Conservation (phyloP, 2,888 invertebrate species). For the Cecidostiba fungosa region DNA sequence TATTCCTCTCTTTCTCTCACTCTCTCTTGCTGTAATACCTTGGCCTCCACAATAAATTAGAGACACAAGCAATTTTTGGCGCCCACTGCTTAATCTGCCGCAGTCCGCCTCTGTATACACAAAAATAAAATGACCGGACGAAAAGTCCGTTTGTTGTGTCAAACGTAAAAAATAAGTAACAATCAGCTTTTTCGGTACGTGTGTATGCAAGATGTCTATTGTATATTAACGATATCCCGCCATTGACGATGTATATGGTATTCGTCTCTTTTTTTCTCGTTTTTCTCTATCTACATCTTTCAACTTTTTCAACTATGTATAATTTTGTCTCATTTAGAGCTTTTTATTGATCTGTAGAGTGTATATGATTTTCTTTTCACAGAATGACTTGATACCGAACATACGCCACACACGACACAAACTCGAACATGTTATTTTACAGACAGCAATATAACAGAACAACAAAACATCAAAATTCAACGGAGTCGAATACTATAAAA, state of each 20-base stretch:
- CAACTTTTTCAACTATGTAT: conserved; percentile 33
- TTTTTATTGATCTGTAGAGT: conserved; percentile 59
- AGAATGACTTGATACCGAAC: conserved; percentile 71
- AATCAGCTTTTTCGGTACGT: conserved; percentile 24
- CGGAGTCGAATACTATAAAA: conserved; percentile 64
- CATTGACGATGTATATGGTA: conserved; percentile 8
- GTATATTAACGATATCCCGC: not conserved
- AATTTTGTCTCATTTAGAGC: conserved; percentile 64
- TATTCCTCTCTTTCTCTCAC: conserved; percentile 15
- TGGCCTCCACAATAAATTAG: conserved; percentile 44
- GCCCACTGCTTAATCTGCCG: conserved; percentile 55
- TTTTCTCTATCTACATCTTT: conserved; percentile 18
- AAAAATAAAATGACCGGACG: not conserved
- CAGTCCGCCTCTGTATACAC: conserved; percentile 23
- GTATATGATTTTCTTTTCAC: conserved; percentile 69
- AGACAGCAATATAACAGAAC: conserved; percentile 60
- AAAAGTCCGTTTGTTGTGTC: conserved; percentile 43
- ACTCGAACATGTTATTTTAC: conserved; percentile 55
- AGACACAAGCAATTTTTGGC: conserved; percentile 54
- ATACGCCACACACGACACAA: conserved; percentile 72
- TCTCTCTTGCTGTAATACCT: conserved; percentile 28
- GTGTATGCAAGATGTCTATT: conserved; percentile 2
- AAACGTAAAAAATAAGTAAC: not conserved
- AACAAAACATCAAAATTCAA: conserved; percentile 68
- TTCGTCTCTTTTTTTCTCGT: conserved; percentile 31